Percentiles rank a stretch among this genome's conserved stretches.
phyloP scores from a whole-genome alignment of 1,140 invertebrate species.

The Amyelois transitella region DNA sequence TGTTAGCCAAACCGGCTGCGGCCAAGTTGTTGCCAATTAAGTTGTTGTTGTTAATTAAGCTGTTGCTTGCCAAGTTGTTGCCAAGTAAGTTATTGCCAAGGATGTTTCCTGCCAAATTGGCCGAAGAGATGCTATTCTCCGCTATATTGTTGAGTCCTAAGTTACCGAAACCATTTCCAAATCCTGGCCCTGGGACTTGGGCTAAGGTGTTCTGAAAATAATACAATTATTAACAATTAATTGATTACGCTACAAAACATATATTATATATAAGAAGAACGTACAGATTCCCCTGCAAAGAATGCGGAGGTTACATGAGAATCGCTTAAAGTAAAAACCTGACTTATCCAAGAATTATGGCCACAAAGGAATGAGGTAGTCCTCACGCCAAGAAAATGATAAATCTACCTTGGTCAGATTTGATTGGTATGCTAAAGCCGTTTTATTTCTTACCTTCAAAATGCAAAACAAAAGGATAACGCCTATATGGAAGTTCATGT shows the following conservation, averaged over 20 bases:
- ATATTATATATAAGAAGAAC: no score
- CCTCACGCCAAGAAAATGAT: no score
- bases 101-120: background rate
- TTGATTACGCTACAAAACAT: no score
- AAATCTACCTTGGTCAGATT: no score
- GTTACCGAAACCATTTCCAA: background rate
- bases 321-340: no score
- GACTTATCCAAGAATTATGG: no score
- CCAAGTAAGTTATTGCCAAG: background rate
- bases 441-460: background rate
- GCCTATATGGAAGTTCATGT: background rate
- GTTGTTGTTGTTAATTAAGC: background rate
- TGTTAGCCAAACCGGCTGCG: background rate
- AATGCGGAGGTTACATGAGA: no score
- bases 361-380: no score
- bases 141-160: background rate
- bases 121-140: background rate
- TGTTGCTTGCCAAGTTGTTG: background rate
- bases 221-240: background rate
- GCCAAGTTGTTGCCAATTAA: background rate
- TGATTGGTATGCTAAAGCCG: background rate
- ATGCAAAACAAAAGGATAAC: background rate
- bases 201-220: background rate
- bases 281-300: no score
- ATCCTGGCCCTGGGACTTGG: background rate